Conservation (phyloP, 1,140 invertebrate genomes). For the Dicyema japonicum region DNA sequence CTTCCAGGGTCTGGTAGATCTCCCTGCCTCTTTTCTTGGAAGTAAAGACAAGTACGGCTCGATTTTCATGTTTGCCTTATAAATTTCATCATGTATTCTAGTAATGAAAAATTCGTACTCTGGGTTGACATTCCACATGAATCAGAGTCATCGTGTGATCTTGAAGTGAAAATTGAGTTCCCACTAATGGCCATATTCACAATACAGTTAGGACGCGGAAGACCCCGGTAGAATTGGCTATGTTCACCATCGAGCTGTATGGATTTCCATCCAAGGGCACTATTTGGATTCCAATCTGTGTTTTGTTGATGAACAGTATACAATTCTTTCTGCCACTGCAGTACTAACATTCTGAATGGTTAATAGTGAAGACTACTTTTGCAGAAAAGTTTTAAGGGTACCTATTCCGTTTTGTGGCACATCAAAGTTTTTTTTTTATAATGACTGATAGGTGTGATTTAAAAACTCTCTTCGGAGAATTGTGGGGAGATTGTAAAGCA, state of each 20-base stretch:
- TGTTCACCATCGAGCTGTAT: conserved; percentile 29
- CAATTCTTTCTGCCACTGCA: conserved; percentile 9
- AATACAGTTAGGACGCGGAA: too few species aligned
- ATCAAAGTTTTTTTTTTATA: conserved; percentile 28
- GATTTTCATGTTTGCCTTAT: not conserved
- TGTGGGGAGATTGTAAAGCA: conserved; percentile 21
- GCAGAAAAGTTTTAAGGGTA: conserved; percentile 28
- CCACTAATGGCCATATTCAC: conserved; percentile 15
- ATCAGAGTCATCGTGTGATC: conserved; percentile 23
- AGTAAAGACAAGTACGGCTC: conserved; percentile 19
- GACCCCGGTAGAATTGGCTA: conserved; percentile 28
- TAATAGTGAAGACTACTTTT: conserved; percentile 15
- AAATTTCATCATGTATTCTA: conserved; percentile 2
- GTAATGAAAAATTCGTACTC: conserved; percentile 11
- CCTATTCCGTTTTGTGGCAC: conserved; percentile 28
- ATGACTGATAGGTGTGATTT: conserved; percentile 16
- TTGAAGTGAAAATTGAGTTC: conserved; percentile 26
- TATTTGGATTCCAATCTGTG: conserved; percentile 31
- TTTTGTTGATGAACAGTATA: conserved; percentile 28
- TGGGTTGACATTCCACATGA: conserved; percentile 27
- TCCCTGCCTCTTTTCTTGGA: conserved; percentile 22
- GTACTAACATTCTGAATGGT: conserved; percentile 8
- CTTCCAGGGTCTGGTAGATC: conserved; percentile 32
- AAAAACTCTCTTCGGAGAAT: conserved; percentile 16
- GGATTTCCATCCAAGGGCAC: conserved; percentile 36